Conservation (phyloP, 1,140 invertebrate genomes). For the Ridgeia piscesae region DNA sequence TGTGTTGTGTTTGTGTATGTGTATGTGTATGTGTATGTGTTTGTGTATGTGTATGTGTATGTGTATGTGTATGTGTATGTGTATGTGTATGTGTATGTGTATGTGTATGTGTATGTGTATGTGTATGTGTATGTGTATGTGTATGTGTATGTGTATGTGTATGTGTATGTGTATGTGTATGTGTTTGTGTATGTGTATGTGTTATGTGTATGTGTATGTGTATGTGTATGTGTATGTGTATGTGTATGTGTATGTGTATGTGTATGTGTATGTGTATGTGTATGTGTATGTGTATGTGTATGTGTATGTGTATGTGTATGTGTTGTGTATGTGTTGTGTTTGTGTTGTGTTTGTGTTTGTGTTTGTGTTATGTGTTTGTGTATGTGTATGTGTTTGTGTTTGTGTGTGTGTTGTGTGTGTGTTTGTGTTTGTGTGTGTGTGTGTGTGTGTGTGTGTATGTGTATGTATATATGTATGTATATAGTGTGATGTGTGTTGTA, state of each 20-base stretch:
- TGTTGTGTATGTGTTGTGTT: no score
- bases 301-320: conserved; percentile 21
- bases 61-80: conserved; percentile 22
- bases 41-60: conserved; percentile 18
- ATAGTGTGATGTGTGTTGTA: no score
- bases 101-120: conserved; percentile 21
- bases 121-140: conserved; percentile 23
- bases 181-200: no score
- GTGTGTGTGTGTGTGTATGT: no score
- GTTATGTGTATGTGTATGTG: no score
- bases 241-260: conserved; percentile 12
- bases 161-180: no score
- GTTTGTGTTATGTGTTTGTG: no score
- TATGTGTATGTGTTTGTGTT: no score
- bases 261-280: not conserved
- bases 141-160: not conserved
- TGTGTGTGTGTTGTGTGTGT: no score
- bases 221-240: conserved; percentile 7
- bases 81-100: conserved; percentile 22
- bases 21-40: not conserved
- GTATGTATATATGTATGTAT: no score
- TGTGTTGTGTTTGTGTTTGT: no score
- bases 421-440: no score
- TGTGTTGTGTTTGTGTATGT: not conserved
- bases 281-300: conserved; percentile 21